Conservation (phyloP, 2,113 vertebrate species). For the Salvelinus namaycush region DNA sequence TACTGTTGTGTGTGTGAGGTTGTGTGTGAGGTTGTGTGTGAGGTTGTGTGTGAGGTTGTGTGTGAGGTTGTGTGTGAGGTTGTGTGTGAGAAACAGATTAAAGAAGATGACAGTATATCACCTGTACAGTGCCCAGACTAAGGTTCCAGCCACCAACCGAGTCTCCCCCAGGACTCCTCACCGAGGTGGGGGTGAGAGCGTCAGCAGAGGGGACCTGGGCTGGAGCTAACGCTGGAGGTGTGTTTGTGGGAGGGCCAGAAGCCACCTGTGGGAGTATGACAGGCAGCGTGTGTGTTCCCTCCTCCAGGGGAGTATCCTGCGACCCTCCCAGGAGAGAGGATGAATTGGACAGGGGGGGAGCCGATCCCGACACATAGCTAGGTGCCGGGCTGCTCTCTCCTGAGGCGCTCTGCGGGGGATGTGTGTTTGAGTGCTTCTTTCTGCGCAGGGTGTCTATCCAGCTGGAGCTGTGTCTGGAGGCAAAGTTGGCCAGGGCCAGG, state of each 20-base stretch:
- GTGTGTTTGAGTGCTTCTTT: constrained; percentile 74
- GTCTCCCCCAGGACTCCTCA: constrained; percentile 47
- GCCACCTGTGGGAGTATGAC: constrained; percentile 20
- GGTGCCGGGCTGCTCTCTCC: constrained; percentile 64
- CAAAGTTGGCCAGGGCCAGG: constrained; percentile 80
- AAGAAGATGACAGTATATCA: constrained; percentile 33
- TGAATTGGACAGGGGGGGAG: constrained; percentile 66
- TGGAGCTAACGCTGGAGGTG: constrained; percentile 22
- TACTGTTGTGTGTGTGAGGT: background rate
- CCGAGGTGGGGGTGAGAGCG: constrained; percentile 18
- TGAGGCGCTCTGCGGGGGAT: constrained; percentile 47
- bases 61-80: background rate
- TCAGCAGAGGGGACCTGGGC: constrained; percentile 21
- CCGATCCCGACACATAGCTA: constrained; percentile 50
- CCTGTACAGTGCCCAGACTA: constrained; percentile 66
- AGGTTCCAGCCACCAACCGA: constrained; percentile 58
- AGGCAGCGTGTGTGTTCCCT: constrained; percentile 32
- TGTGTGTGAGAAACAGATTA: background rate
- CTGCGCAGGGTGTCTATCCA: constrained; percentile 91
- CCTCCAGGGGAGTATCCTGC: constrained; percentile 60
- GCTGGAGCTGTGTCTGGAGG: constrained; percentile 79
- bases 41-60: background rate
- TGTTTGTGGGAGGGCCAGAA: constrained; percentile 7
- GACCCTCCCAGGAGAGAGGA: constrained; percentile 63
- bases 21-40: background rate